Evolutionary conservation across 2,113 vertebrate species (phyloP).

Genomic region (Hiodon alosoides): DNA sequence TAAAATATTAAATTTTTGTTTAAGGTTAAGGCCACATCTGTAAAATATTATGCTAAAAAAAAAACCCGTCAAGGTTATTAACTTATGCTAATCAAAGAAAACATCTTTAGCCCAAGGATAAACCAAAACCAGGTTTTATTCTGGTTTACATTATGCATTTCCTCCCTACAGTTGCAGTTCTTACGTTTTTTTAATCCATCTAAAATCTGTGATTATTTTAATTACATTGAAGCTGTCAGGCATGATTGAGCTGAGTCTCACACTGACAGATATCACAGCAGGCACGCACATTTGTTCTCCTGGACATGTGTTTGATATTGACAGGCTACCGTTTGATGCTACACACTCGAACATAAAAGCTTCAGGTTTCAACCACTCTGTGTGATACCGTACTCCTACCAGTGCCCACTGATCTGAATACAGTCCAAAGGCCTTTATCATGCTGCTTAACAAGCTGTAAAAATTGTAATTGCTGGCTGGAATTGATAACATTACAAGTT

Average conservation of each 20-base stretch:
- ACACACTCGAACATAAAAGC: neutral
- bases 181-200: neutral
- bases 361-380: neutral
- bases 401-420: neutral
- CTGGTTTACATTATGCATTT: neutral
- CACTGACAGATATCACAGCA: neutral
- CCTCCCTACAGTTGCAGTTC: neutral
- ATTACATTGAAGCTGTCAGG: neutral
- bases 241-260: neutral
- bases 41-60: neutral
- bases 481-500: neutral
- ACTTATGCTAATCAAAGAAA: no score
- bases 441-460: neutral
- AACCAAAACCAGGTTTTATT: neutral
- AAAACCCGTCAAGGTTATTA: neutral
- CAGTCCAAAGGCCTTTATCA: neutral
- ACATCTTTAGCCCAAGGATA: neutral
- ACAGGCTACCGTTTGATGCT: conserved; percentile 5
- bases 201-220: conserved; percentile 2
- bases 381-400: neutral
- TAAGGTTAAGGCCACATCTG: no score
- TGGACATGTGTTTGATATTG: neutral
- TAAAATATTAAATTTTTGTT: neutral
- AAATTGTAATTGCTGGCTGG: neutral
- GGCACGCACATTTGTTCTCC: neutral